These are phyloP conservation scores for Arctopsyche grandis DNA, from an alignment of 1,140 invertebrate species.

Conservation along the genomic window DNA sequence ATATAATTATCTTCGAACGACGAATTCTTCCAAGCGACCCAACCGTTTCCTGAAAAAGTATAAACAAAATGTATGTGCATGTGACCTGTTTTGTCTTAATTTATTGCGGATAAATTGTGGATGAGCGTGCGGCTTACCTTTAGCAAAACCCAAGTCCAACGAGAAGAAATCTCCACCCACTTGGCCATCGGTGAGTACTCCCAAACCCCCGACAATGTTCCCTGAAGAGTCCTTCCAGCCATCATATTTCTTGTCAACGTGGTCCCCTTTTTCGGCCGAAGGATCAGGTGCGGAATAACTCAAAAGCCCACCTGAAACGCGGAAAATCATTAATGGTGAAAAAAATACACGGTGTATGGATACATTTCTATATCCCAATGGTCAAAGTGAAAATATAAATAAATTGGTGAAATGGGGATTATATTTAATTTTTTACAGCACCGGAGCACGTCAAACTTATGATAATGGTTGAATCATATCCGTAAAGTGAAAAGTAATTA, in stretches of 20 bases:
- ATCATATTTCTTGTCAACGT: conserved; percentile 80
- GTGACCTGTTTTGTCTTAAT: background rate
- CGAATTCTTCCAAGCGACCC: conserved; percentile 83
- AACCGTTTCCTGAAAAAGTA: conserved; percentile 73
- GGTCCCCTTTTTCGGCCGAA: conserved; percentile 61
- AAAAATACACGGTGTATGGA: conserved; percentile 11
- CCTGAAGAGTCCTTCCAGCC: conserved; percentile 67
- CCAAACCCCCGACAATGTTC: conserved; percentile 70
- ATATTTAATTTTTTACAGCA: too few relatives aligned
- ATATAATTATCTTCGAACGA: conserved; percentile 65
- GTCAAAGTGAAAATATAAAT: too few relatives aligned
- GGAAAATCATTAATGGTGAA: conserved; percentile 14
- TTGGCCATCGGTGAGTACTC: conserved; percentile 77
- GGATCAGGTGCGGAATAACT: conserved; percentile 77
- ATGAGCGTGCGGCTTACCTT: conserved; percentile 61
- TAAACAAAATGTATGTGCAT: background rate
- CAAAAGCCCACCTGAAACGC: conserved; percentile 72
- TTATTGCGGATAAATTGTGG: background rate
- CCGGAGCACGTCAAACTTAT: too few relatives aligned
- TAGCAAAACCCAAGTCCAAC: conserved; percentile 69
- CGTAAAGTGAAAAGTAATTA: too few relatives aligned
- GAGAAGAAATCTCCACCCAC: conserved; percentile 77
- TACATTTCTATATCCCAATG: background rate
- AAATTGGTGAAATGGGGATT: too few relatives aligned
- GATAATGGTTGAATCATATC: too few relatives aligned